Base-by-base conservation (phyloP, 2,888 invertebrate genomes). In the Stegana nigrithorax region DNA sequence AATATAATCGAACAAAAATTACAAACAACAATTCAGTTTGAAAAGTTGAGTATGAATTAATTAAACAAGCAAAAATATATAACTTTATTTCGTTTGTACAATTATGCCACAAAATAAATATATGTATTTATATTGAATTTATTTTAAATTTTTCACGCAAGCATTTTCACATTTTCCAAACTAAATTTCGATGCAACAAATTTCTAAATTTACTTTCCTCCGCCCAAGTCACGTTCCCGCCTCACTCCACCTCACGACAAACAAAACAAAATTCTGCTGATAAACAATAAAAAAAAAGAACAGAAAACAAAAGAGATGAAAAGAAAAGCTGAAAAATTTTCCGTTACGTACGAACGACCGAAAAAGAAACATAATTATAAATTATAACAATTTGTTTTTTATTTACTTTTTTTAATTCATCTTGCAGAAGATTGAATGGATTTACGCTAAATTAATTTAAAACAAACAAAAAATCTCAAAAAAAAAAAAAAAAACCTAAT, bases 361-460 rank as follows among this genome's bases (percentile, higher is more conserved):
- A 65, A 59, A 64, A 65, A 59, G 57, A 44, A 61, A 67, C 60
- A 63, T 19, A 65, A 56, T 59, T 59, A 63, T 59, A 72, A 70
- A 66, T 72, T 69, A 71, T 71, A 66, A 72, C 57, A 66, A 66
- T 59, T 69, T 79, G 75, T 73, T 78, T 71, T 77, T 73, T 69
- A 73, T 74, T 68, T 75, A 68, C 70, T 80, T 78, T 80, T 80
- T 81, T 84, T 71, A 67, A 83, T 82, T 83, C 83, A 82, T 83
- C 81, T 83, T 84, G 82, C 85, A 85, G 85, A 85, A 85, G 85
- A 85, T 85, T 85, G 84, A 85, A 85, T 83, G 85, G 85, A 85
- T 84, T 79, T 77, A 81, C 78, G 81, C 73, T 80, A 75, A 74
- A 80, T 73, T 73, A 67, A 68, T 60, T 63, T 63, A 67, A 68